Base-by-base conservation (phyloP, 1,140 invertebrate genomes). In the Orchestia grillus region DNA sequence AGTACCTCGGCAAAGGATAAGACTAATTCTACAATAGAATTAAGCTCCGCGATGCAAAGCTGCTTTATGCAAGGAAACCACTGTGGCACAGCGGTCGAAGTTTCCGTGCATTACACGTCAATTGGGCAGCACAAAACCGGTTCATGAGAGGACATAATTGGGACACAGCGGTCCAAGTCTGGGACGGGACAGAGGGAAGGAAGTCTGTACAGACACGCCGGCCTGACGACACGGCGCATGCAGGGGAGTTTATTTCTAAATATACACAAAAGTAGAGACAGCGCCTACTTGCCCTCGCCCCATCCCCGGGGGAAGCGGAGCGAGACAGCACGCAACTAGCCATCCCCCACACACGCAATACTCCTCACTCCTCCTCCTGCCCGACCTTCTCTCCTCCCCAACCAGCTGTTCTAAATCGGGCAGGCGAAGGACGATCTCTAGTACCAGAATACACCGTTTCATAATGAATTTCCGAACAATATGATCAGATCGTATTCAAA, bases 211-310 rank as follows among this genome's bases (percentile, higher is more conserved):
- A 77, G 11, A 77, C 62, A 77, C 62, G 62, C 62, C 36, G 62
- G 28, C 28, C 1, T 77, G 62, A 28, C 62, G 62, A 77, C 62
- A 77, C 62, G 28, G 62, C 62, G 62, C 62, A 77, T 77, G 62
- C 28, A 77, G 62, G 62, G 62, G 62, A 77, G 62, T 77, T 77
- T 77, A 77, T 77, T 77, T 77, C 62, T 77, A 77, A 77, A 77
- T 77, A 77, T 77, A 77, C 62, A 77, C 62, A 77, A 77, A 23
- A 77, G 62, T 77, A 77, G 62, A 77, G 62, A 77, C 62, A 77
- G 62, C 62, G 62, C 62, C 62, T 77, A 77, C 62, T 77, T 77
- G 62, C 62, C 62, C 62, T 77, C 62, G 28, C 47, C 62, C 62
- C 62, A 15, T 3, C 62, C 62, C 62, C 36, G 15, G 28, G 62